phyloP scores from a whole-genome alignment of 1,140 invertebrate species.

The Drosophila hydei region DNA sequence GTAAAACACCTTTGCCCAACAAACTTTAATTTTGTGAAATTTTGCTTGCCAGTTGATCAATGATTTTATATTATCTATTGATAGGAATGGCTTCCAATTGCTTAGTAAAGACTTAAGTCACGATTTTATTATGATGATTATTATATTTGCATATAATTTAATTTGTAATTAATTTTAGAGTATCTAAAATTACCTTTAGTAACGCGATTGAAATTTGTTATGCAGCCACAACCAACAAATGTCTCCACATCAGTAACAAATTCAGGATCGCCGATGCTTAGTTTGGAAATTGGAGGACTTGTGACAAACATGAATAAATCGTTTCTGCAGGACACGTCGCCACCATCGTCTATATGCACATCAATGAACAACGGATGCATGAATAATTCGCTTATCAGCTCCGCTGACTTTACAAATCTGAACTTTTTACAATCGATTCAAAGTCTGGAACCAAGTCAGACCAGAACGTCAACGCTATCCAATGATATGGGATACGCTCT shows the following conservation, averaged over 20 bases:
- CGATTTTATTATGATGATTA: too few relatives aligned
- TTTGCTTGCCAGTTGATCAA: too few relatives aligned
- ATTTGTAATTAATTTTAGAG: neutral
- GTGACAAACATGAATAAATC: constrained; percentile 81
- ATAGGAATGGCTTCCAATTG: too few relatives aligned
- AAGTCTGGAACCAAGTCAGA: constrained; percentile 50
- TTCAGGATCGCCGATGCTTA: constrained; percentile 48
- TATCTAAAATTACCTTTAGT: neutral
- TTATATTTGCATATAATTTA: neutral
- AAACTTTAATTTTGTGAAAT: too few relatives aligned
- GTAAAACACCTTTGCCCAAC: too few relatives aligned
- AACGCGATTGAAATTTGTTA: neutral
- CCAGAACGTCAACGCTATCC: constrained; percentile 38
- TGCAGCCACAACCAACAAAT: constrained; percentile 49
- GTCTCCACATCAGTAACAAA: constrained; percentile 23
- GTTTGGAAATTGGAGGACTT: constrained; percentile 76
- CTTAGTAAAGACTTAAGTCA: too few relatives aligned
- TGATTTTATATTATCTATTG: too few relatives aligned
- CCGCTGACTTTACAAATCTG: constrained; percentile 79
- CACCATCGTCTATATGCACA: constrained; percentile 79
- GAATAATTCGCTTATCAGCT: constrained; percentile 82
- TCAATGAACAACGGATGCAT: constrained; percentile 77
- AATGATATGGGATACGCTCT: constrained; percentile 60
- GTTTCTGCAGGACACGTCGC: constrained; percentile 79
- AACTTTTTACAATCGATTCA: constrained; percentile 77